Base-by-base conservation (phyloP, 2,113 vertebrate genomes). In the Larimichthys crocea region DNA sequence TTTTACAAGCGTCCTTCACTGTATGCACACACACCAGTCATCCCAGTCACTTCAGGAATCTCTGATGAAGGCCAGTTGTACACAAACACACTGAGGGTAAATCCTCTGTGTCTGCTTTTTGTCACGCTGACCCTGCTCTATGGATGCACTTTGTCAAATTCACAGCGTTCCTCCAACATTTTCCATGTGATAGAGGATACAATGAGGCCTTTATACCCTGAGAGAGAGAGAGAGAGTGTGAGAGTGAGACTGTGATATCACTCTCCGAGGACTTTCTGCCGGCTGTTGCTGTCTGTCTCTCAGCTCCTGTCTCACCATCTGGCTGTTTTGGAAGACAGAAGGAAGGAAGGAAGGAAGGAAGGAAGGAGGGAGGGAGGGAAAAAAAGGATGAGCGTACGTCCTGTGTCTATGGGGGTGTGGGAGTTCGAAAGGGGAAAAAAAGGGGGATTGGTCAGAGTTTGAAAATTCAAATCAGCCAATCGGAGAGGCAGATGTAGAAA, bases 131-230 rank as follows among this genome's bases (percentile, higher is more conserved):
- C 86, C 75, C 78, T 76, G 67, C 53, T 44, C 78, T 53, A 19
- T 74, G 42, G 67, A 86, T 53, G 17, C 76, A 86, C 81, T 42
- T 72, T 20, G 59, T 75, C 76, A 84, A 79, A 86, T 91, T 89
- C 69, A 62, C 82, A 82, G 67, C 57, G 55, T 83, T 87, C 85
- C 76, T 86, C 74, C 76, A 68, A 88, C 81, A 74, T 91, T 93
- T 93, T 87, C 72, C 83, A 86, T 74, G 85, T 83, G 84, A 80
- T 78, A 46, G 78, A 69, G 55, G 59, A 81, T 56, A 95, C 94
- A 95, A 94, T 92, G 83, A 85, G 70, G 84, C 79, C 86, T 93
- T 95, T 95, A 89, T 93, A 65, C 26, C 35, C 67, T 60, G 26
- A 29, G 10, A 78, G 69, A 79, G 73, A 78, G 69, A 79, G 73